Conservation (phyloP, 2,888 invertebrate genomes). For the Molorchus minor region DNA sequence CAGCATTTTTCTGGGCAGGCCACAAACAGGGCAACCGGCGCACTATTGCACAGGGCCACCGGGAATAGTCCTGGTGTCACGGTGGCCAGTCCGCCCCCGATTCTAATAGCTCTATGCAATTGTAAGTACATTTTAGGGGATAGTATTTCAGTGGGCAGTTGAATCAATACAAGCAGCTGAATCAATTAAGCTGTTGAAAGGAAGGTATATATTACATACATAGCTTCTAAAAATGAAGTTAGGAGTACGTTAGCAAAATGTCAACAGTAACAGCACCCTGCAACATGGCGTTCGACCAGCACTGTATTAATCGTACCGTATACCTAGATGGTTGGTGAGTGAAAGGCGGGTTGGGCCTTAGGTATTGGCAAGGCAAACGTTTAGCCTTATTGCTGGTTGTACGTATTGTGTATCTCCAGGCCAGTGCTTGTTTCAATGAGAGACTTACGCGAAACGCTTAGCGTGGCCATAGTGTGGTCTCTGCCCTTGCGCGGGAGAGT, state of each 20-base stretch:
- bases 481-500: slow-evolving; percentile 72
- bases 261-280: slow-evolving; percentile 16
- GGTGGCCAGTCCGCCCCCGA: too few species aligned
- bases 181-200: too few species aligned
- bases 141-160: too few species aligned
- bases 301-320: slow-evolving; percentile 29
- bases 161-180: too few species aligned
- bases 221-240: too few species aligned
- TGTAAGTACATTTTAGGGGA: too few species aligned
- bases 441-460: slow-evolving; percentile 69
- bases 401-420: slow-evolving; percentile 61
- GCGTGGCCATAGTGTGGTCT: slow-evolving; percentile 64
- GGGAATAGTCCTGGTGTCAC: too few species aligned
- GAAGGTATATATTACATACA: too few species aligned
- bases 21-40: too few species aligned
- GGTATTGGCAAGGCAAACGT: slow-evolving; percentile 25
- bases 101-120: too few species aligned
- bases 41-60: too few species aligned
- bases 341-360: slow-evolving; percentile 23
- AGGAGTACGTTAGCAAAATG: slow-evolving; percentile 27
- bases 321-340: slow-evolving; percentile 36
- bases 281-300: slow-evolving; percentile 15
- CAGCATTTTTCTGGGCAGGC: too few species aligned
- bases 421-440: slow-evolving; percentile 66
- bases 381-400: slow-evolving; percentile 56